These are phyloP conservation scores for Paedocypris micromegethes DNA, from an alignment of 2,797 vertebrate genomes.

Conservation along the genomic window DNA sequence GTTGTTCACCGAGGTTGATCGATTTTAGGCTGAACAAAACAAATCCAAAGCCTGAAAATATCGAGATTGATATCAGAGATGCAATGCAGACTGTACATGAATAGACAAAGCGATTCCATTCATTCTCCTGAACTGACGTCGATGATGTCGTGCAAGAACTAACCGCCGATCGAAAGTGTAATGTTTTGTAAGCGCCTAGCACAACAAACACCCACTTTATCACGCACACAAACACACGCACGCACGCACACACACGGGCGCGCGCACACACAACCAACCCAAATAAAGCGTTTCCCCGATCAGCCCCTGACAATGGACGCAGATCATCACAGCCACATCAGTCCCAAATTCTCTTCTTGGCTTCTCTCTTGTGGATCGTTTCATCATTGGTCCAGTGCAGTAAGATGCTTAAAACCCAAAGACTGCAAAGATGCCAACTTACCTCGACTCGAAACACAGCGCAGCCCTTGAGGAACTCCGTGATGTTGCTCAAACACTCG, in stretches of 20 bases:
- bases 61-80: not conserved
- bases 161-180: not conserved
- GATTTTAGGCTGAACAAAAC: not conserved
- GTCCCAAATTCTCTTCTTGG: slow-evolving; percentile 19
- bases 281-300: slow-evolving; percentile 2
- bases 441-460: slow-evolving; percentile 84
- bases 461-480: slow-evolving; percentile 86
- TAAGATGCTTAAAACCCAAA: not conserved
- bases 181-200: not conserved
- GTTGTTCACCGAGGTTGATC: too few relatives aligned
- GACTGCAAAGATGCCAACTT: slow-evolving; percentile 55
- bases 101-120: slow-evolving; percentile 24
- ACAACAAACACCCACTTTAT: not conserved
- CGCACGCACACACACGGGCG: too few relatives aligned
- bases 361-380: slow-evolving; percentile 42
- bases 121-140: not conserved
- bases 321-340: not conserved
- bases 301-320: not conserved
- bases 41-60: not conserved
- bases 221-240: too few relatives aligned
- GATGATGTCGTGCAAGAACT: not conserved
- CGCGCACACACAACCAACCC: too few relatives aligned
- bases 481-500: slow-evolving; percentile 87
- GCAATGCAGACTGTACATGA: slow-evolving; percentile 25
- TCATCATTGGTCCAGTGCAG: slow-evolving; percentile 3